phyloP scores from a whole-genome alignment of 2,113 vertebrate species.

The Channa maculata region DNA sequence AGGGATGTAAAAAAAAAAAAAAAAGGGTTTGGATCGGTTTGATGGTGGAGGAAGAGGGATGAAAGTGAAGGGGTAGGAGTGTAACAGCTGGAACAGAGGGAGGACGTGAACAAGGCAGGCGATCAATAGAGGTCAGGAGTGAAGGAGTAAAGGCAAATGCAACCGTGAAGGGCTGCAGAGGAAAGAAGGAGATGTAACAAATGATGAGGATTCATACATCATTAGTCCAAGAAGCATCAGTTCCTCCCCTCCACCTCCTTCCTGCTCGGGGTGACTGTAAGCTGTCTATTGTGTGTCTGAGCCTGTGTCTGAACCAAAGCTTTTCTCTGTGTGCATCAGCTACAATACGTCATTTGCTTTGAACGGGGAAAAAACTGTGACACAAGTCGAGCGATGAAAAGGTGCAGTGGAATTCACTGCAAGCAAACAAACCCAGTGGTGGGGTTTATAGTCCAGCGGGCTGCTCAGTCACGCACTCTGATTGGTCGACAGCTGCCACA shows the following conservation, averaged over 20 bases:
- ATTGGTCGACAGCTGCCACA: too few relatives aligned
- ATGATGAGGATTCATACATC: slow-evolving; percentile 43
- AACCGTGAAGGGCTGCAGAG: neutral
- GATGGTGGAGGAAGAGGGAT: slow-evolving; percentile 19
- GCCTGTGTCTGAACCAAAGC: slow-evolving; percentile 19
- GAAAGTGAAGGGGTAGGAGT: slow-evolving; percentile 12
- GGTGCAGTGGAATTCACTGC: neutral
- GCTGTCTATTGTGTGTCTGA: slow-evolving; percentile 56
- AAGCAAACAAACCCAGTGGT: too few relatives aligned
- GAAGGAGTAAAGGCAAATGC: slow-evolving; percentile 14
- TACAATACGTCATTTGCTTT: slow-evolving; percentile 13
- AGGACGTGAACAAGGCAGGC: neutral
- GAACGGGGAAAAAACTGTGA: neutral
- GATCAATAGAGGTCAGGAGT: slow-evolving; percentile 5
- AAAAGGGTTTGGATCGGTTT: neutral
- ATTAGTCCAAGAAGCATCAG: slow-evolving; percentile 57
- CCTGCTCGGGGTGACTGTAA: slow-evolving; percentile 53
- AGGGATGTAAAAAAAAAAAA: slow-evolving; percentile 27
- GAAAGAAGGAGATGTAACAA: slow-evolving; percentile 4
- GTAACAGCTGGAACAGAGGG: slow-evolving; percentile 25
- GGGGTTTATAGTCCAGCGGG: too few relatives aligned
- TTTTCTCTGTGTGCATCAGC: slow-evolving; percentile 12
- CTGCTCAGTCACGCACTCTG: too few relatives aligned
- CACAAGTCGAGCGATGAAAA: neutral
- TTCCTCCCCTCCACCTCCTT: slow-evolving; percentile 15